Conservation (phyloP, 2,113 vertebrate genomes). For the Bos javanicus region DNA sequence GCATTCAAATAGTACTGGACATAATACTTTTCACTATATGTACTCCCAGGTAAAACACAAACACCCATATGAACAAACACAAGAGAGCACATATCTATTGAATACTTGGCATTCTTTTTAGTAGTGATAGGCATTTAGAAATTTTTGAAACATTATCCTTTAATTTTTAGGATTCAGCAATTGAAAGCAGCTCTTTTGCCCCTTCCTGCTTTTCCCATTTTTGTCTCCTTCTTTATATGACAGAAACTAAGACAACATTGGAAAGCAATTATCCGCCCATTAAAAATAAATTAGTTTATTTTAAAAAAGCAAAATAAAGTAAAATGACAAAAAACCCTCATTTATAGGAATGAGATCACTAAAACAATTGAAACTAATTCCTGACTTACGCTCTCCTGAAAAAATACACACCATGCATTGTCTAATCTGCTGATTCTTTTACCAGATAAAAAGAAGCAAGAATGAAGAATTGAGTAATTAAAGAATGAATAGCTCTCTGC, state of each 20-base stretch:
- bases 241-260: background rate
- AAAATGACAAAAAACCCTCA: background rate
- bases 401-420: background rate
- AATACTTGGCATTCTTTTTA: background rate
- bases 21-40: background rate
- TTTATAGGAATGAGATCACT: background rate
- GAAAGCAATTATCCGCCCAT: background rate
- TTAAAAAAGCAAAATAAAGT: background rate
- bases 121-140: background rate
- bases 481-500: background rate
- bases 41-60: background rate
- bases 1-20: background rate
- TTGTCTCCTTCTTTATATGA: background rate
- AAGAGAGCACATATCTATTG: background rate
- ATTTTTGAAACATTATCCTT: background rate
- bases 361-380: background rate
- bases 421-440: background rate
- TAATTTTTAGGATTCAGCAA: background rate
- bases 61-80: background rate
- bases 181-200: background rate
- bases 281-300: background rate
- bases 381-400: background rate
- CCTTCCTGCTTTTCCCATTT: background rate
- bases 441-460: background rate
- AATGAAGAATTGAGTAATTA: background rate